Percentiles rank a stretch among this genome's conserved stretches.
Conservation (phyloP, 1,140 invertebrate species). For the Diorhabda sublineata region DNA sequence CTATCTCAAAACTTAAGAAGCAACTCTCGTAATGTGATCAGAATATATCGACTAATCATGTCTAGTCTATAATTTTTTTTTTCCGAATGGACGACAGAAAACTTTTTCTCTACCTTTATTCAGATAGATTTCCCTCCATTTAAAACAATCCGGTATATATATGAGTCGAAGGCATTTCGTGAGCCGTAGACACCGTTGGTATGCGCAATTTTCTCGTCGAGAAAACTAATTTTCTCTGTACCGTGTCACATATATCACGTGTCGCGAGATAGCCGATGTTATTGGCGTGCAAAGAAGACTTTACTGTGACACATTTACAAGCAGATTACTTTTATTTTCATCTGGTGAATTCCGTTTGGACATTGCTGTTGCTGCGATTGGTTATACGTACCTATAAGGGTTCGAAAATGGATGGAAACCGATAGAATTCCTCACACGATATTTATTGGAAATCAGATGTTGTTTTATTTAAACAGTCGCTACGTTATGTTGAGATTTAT, state of each 20-base stretch:
- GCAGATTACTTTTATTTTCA: slow-evolving; percentile 49
- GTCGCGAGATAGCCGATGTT: slow-evolving; percentile 42
- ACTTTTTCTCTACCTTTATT: not conserved
- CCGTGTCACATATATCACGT: slow-evolving; percentile 48
- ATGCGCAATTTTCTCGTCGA: slow-evolving; percentile 38
- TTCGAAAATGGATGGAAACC: not conserved
- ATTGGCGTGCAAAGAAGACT: slow-evolving; percentile 48
- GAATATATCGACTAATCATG: no score
- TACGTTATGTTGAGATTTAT: not conserved
- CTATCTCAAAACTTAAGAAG: no score
- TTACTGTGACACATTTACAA: slow-evolving; percentile 48
- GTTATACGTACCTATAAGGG: slow-evolving; percentile 2
- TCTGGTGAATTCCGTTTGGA: slow-evolving; percentile 38
- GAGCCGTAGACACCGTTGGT: slow-evolving; percentile 23
- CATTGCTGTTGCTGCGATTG: slow-evolving; percentile 21
- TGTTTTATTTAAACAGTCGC: not conserved
- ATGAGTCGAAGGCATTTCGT: not conserved
- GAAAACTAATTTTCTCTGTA: slow-evolving; percentile 46
- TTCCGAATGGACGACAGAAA: no score
- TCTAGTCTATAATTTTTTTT: no score
- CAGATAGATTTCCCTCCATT: not conserved
- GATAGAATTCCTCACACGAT: not conserved
- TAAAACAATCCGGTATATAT: slow-evolving; percentile 1
- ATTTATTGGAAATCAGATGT: not conserved
- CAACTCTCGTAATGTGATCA: no score